Evolutionary conservation across 2,113 vertebrate species (phyloP).

Genomic region (Hypanus sabinus): DNA sequence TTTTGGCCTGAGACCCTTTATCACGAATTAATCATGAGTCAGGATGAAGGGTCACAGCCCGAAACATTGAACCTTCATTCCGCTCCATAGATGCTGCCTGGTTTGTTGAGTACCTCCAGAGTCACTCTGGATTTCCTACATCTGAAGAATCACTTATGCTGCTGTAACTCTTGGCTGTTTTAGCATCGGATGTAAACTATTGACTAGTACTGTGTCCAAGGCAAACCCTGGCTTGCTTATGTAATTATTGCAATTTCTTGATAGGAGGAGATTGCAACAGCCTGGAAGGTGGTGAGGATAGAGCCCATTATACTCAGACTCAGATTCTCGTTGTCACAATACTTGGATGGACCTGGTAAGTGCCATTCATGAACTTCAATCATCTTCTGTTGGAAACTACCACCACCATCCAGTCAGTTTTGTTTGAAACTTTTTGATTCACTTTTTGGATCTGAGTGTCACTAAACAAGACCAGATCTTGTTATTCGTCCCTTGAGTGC

Average conservation of each 20-base stretch:
- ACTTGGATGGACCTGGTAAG: slow-evolving; percentile 97
- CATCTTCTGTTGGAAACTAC: neutral
- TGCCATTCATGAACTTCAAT: neutral
- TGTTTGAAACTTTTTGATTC: too few species aligned
- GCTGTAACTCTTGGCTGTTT: neutral
- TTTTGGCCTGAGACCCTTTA: too few species aligned
- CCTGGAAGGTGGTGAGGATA: slow-evolving; percentile 96
- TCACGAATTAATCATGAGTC: too few species aligned
- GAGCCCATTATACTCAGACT: slow-evolving; percentile 91
- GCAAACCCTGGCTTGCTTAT: neutral
- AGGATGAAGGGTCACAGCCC: too few species aligned
- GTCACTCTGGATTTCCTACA: too few species aligned
- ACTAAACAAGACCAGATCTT: too few species aligned
- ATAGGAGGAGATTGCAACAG: slow-evolving; percentile 96
- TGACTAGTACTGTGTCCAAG: neutral
- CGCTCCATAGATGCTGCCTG: too few species aligned
- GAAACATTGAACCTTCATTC: too few species aligned
- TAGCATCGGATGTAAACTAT: neutral
- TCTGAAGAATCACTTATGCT: too few species aligned
- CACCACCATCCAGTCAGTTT: neutral
- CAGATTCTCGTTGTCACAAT: slow-evolving; percentile 95
- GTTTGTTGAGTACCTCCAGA: too few species aligned
- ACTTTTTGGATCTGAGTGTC: too few species aligned
- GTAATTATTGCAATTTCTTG: neutral
- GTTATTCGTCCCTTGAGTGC: too few species aligned